Percentiles rank a stretch among this genome's conserved stretches.
These are phyloP conservation scores for Byasa hedistus DNA, from an alignment of 2,888 invertebrate genomes.

Conservation along the genomic window DNA sequence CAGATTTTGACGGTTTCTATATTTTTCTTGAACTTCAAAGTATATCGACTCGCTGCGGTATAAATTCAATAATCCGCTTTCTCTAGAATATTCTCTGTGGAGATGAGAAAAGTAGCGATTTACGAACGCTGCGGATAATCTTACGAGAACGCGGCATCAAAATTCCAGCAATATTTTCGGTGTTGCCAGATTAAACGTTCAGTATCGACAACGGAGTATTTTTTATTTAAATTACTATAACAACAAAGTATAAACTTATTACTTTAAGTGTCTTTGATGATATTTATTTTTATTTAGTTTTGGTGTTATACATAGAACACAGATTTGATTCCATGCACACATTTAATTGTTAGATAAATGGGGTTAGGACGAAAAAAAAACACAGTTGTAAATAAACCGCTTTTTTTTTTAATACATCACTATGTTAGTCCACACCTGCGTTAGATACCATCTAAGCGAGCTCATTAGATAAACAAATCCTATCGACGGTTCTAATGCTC, in stretches of 20 bases:
- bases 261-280: no score
- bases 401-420: neutral
- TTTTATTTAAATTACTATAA: neutral
- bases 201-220: neutral
- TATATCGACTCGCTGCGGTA: neutral
- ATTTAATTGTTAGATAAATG: no score
- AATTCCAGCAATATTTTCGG: neutral
- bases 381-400: neutral
- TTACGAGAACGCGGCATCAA: constrained; percentile 12
- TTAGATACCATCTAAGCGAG: constrained; percentile 38
- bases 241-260: neutral
- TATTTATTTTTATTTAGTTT: no score
- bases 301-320: no score
- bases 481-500: constrained; percentile 51
- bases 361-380: neutral
- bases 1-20: neutral
- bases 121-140: constrained; percentile 15
- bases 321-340: no score
- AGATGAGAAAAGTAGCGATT: constrained; percentile 9
- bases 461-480: constrained; percentile 43
- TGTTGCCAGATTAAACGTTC: neutral
- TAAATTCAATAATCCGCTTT: constrained; percentile 14
- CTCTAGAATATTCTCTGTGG: constrained; percentile 19
- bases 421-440: constrained; percentile 44
- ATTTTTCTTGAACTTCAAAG: neutral